Evolutionary conservation across 2,888 invertebrate genomes (phyloP).

Genomic region (Rhamphomyia laevipes): DNA sequence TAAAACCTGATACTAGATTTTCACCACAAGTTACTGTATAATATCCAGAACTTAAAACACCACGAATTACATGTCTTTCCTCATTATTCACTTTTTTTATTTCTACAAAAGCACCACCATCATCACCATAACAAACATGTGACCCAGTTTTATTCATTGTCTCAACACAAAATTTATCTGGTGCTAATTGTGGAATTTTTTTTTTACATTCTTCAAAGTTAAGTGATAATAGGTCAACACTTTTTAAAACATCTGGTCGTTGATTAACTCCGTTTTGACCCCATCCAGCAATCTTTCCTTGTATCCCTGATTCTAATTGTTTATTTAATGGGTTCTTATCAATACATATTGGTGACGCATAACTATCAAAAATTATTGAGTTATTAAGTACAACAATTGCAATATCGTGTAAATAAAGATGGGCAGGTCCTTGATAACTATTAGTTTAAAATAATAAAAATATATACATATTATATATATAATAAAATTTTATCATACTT

Average conservation of each 20-base stretch:
- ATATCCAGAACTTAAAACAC: not conserved
- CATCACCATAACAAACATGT: slow-evolving; percentile 8
- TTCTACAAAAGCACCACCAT: slow-evolving; percentile 6
- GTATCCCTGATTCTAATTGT: not conserved
- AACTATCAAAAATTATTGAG: not conserved
- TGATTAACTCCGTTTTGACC: slow-evolving; percentile 1
- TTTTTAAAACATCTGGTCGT: slow-evolving; percentile 3
- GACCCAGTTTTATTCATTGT: not conserved
- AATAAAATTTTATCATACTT: too few relatives aligned
- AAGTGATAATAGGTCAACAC: slow-evolving; percentile 4
- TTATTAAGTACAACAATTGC: not conserved
- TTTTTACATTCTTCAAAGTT: slow-evolving; percentile 3
- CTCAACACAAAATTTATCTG: slow-evolving; percentile 6
- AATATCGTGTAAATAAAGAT: not conserved
- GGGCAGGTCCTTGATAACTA: too few relatives aligned
- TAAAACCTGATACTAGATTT: too few relatives aligned
- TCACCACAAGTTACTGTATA: not conserved
- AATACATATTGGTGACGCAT: not conserved
- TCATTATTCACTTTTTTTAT: not conserved
- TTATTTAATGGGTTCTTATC: not conserved
- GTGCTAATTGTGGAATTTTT: not conserved
- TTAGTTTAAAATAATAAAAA: too few relatives aligned
- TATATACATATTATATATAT: too few relatives aligned
- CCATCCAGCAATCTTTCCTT: slow-evolving; percentile 11
- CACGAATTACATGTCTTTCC: not conserved